Evolutionary conservation across 2,888 invertebrate species (phyloP).

Genomic region (Mythimna albipuncta): DNA sequence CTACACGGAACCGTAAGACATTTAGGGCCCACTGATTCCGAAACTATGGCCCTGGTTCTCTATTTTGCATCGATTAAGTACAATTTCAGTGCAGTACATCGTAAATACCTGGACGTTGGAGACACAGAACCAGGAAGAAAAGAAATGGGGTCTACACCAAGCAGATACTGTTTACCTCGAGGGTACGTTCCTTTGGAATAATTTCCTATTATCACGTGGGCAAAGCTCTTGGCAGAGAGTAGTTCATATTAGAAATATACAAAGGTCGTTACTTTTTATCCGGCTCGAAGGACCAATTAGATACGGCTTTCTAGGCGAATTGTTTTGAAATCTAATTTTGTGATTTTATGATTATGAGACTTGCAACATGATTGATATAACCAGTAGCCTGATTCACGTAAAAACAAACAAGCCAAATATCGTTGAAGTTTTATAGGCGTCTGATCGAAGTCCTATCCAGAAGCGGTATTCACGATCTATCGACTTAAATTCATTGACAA

Average conservation of each 20-base stretch:
- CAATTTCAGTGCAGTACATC: no score
- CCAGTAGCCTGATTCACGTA: no score
- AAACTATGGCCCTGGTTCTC: not conserved
- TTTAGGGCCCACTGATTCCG: conserved; percentile 10
- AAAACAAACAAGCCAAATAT: no score
- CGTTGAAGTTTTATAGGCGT: no score
- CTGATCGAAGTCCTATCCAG: no score
- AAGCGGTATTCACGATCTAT: no score
- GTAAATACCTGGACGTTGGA: not conserved
- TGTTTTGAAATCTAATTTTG: not conserved
- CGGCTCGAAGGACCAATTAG: not conserved
- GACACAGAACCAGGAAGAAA: not conserved
- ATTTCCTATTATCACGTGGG: no score
- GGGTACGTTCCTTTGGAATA: no score
- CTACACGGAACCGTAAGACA: conserved; percentile 20
- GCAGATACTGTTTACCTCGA: not conserved
- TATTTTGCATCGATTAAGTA: not conserved
- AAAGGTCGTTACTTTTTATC: not conserved
- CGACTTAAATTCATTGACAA: no score
- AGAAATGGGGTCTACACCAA: not conserved
- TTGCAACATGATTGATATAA: not conserved
- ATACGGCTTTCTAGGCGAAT: not conserved
- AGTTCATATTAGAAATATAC: no score
- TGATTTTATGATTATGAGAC: not conserved
- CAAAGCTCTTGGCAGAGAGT: no score